Evolutionary conservation across 1,140 invertebrate species (phyloP), one percentile per base, ranked within the genome.

Genomic region (Bradynema listronoti): DNA sequence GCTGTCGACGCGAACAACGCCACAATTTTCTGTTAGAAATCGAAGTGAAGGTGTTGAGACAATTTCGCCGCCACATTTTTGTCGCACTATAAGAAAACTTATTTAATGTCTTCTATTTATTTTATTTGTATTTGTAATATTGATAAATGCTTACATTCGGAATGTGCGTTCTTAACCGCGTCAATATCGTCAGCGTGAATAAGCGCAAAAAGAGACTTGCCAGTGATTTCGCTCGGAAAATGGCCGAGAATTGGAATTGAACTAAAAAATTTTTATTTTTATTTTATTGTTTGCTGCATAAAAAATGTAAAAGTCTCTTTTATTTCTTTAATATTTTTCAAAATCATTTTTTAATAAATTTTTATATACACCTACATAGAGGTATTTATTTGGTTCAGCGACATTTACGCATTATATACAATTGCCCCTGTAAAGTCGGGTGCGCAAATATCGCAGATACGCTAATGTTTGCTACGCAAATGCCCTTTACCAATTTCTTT

Each of bases 1-100:
- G 0, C 90, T 91, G 79, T 91, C 47, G 29, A 69, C 58, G 22
- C 56, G 30, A 19, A 71, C 50, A 4, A 69, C 29, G n/a, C 53
- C 58, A 7, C 75, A 75, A 43, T 69, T 67, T 54, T 73, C 60
- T 5, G 75, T 61, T 36, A 76, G 60, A 16, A 77, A 60, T 19
- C 74, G 72, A 1, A 77, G 53, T 24, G 51, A 56, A 1, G 63
- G 56, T 14, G 68, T 74, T 43, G 51, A 54, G 25, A 74, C 72
- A 19, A 74, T 61, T 52, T 63, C 47, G 30, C 43, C 52, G 16
- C 71, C 71, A 32, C 60, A 39, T 11, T 32, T 63, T 47, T 56
- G 45, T 50, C 61, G 65, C 29, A 73, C 72, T 73, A 53, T 30
- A 73, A 69, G 7, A 7, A 45, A 56, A 53, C 39, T 45, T 45